Base-by-base conservation (phyloP, 2,888 invertebrate species). In the Heteromyza rotundicornis region DNA sequence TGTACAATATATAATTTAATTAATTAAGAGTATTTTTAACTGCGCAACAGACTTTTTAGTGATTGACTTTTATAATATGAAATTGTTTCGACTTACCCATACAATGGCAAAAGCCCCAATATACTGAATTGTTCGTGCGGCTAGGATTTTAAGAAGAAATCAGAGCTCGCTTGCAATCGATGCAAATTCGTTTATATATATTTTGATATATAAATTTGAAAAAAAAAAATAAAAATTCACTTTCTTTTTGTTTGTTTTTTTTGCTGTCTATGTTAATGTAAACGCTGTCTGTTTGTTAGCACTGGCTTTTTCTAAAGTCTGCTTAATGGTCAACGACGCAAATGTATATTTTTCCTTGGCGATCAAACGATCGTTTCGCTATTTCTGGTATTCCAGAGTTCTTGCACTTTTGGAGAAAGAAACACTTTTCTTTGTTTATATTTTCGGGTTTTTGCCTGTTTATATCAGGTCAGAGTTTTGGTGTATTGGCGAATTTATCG, bases 51-150 rank as follows among this genome's bases (percentile, higher is more conserved):
- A 10, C 14, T 40, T 40, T n/a, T n/a, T 40, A 10, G 10, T n/a
- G 27, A 27, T 10, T 27, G 27, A 10, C 10, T 27, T 27, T 27
- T 27, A 27, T 27, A 27, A 40, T 40, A 40, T n/a, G 5, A n/a
- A 14, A n/a, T 40, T 40, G 3, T 40, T 40, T 7, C 14, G 17
- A 84, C 85, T 85, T 80, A 86, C 86, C 86, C 86, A 86, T 86
- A 85, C 86, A 86, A 86, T 76, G 84, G 81, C 82, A 79, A 82
- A 82, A 79, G 82, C 83, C 79, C 79, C 79, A 79, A 82, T 78
- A 76, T 74, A 75, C 71, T 73, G 78, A 76, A 68, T 76, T 65
- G 60, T 66, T 69, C 2, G 40, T 44, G 27, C 27, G 27, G 27
- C 27, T 27, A n/a, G 27, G 27, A 7, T 27, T 27, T 27, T 27